These are phyloP conservation scores for Nymphalis polychloros DNA, from an alignment of 2,888 invertebrate genomes.

Conservation along the genomic window DNA sequence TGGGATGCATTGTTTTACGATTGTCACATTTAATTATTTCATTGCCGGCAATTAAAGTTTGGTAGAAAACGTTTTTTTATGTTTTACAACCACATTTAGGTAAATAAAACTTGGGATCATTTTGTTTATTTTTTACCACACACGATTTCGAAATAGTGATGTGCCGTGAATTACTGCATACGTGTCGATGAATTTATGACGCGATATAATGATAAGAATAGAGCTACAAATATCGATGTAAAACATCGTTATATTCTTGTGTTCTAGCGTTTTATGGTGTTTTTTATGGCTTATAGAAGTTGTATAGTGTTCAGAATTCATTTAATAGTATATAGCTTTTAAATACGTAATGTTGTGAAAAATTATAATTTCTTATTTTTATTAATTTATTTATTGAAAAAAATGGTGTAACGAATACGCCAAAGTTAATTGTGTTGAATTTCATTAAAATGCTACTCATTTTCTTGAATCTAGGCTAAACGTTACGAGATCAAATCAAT, in stretches of 20 bases:
- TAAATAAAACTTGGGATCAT: conserved; percentile 74
- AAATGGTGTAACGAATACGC: neutral
- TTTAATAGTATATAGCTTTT: neutral
- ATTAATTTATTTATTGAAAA: neutral
- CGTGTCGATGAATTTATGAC: conserved; percentile 48
- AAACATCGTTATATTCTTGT: conserved; percentile 16
- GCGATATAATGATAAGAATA: conserved; percentile 30
- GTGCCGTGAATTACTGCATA: conserved; percentile 43
- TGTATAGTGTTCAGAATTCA: neutral
- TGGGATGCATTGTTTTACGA: conserved; percentile 73
- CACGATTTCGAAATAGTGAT: conserved; percentile 70
- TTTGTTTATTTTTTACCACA: conserved; percentile 78
- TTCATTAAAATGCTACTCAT: too few species aligned
- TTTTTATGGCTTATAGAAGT: conserved; percentile 12
- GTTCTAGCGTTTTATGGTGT: conserved; percentile 26
- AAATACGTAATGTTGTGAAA: too few species aligned
- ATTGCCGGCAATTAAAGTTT: conserved; percentile 80
- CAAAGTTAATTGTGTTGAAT: too few species aligned
- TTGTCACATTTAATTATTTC: conserved; percentile 81
- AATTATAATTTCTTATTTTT: too few species aligned
- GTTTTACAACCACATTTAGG: conserved; percentile 76
- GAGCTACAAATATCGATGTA: conserved; percentile 27
- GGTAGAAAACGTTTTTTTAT: conserved; percentile 73
- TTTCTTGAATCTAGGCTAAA: too few species aligned
- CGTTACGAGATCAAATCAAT: too few species aligned